Conservation (phyloP, 2,888 invertebrate species). For the Melipona beecheii region DNA sequence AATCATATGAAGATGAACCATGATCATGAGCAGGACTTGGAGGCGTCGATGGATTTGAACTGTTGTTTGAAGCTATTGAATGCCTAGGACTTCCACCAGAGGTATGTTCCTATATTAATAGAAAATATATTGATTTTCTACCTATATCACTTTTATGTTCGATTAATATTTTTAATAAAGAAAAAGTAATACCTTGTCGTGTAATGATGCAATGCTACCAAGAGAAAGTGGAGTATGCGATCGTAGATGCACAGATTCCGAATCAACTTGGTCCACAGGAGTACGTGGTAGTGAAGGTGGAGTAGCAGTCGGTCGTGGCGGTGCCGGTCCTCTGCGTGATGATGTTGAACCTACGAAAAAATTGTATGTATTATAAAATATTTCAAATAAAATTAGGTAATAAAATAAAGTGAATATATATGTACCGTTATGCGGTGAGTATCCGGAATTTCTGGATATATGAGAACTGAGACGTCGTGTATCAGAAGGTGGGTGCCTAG, state of each 20-base stretch:
- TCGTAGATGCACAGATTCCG: conserved; percentile 83
- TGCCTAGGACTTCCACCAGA: conserved; percentile 88
- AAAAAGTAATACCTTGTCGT: conserved; percentile 87
- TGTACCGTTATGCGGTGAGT: conserved; percentile 83
- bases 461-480: conserved; percentile 83
- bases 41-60: conserved; percentile 90
- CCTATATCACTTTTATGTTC: background rate
- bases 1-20: conserved; percentile 88
- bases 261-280: conserved; percentile 85
- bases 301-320: conserved; percentile 86
- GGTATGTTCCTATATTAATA: conserved; percentile 81
- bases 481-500: conserved; percentile 84
- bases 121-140: background rate
- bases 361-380: background rate
- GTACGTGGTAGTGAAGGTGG: conserved; percentile 87
- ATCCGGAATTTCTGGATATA: conserved; percentile 82
- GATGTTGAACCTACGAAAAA: conserved; percentile 84
- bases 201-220: conserved; percentile 91
- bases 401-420: conserved; percentile 9
- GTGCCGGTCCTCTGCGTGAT: conserved; percentile 85
- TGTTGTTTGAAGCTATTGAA: conserved; percentile 90
- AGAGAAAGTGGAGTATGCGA: conserved; percentile 89
- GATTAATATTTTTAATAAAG: background rate
- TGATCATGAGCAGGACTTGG: conserved; percentile 89
- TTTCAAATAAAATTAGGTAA: conserved; percentile 6